A percentile compares a stretch with the other conserved stretches of the same genome.
Conservation (phyloP, 2,113 vertebrate genomes). For the Falco punctatus region DNA sequence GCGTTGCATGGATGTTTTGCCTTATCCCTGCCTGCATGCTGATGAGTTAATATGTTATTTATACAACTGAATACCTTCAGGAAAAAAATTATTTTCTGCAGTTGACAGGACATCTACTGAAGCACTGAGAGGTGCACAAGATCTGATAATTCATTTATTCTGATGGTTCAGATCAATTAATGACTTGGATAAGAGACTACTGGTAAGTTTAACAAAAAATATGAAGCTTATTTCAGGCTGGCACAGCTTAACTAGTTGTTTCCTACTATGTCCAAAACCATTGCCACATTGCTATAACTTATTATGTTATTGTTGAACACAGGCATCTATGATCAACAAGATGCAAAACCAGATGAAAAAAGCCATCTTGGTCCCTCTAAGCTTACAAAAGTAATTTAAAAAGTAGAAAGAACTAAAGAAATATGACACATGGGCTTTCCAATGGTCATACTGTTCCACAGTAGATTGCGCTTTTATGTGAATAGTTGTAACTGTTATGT, state of each 20-base stretch:
- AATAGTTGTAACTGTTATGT: neutral
- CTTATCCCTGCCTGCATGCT: neutral
- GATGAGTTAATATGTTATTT: neutral
- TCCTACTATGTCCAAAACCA: neutral
- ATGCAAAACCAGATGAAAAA: neutral
- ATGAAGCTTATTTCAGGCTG: neutral
- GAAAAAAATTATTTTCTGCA: neutral
- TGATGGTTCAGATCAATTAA: neutral
- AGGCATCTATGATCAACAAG: neutral
- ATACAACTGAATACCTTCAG: neutral
- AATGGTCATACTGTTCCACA: neutral
- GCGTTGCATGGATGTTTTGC: neutral
- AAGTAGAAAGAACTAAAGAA: neutral
- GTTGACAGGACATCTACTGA: neutral
- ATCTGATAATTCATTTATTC: neutral
- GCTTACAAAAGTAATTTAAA: neutral
- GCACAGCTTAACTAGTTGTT: neutral
- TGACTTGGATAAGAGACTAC: neutral
- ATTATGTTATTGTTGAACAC: neutral
- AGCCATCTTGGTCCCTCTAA: neutral
- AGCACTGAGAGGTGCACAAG: neutral
- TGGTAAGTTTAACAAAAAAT: neutral
- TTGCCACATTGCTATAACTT: neutral
- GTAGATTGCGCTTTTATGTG: neutral
- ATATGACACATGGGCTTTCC: neutral